phyloP scores from a whole-genome alignment of 2,888 invertebrate species.

The Aspidiotus rigidus region DNA sequence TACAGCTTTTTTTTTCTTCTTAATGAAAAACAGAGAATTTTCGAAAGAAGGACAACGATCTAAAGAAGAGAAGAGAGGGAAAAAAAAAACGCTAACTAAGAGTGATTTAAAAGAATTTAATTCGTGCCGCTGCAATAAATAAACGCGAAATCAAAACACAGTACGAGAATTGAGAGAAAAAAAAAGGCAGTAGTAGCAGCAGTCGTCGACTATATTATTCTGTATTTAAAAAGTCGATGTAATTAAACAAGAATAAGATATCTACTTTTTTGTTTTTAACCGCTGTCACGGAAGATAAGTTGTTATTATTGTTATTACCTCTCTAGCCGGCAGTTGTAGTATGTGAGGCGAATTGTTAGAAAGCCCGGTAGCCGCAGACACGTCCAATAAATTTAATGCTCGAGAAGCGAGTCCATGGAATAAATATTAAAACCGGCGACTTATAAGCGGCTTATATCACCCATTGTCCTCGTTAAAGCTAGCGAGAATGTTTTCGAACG shows the following conservation, averaged over 20 bases:
- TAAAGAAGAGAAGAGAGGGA: neutral
- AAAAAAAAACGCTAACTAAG: constrained; percentile 7
- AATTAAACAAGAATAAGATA: constrained; percentile 33
- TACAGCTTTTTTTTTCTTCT: too few species aligned
- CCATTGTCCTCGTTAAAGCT: constrained; percentile 31
- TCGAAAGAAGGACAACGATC: neutral
- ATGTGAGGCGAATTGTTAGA: constrained; percentile 33
- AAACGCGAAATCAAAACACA: constrained; percentile 13
- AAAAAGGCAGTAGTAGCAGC: neutral
- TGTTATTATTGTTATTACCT: constrained; percentile 33
- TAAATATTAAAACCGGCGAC: constrained; percentile 29
- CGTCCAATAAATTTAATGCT: constrained; percentile 32
- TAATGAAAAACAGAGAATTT: too few species aligned
- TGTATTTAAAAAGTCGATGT: constrained; percentile 28
- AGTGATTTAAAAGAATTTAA: constrained; percentile 31
- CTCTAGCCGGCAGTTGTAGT: constrained; percentile 24
- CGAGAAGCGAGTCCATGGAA: constrained; percentile 21
- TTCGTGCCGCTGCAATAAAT: constrained; percentile 31
- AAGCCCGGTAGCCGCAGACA: constrained; percentile 32
- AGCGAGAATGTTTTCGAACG: constrained; percentile 27
- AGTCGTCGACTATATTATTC: neutral
- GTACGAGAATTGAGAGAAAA: constrained; percentile 7
- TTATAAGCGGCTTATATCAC: constrained; percentile 31
- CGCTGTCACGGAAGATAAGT: constrained; percentile 32
- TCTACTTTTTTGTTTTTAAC: constrained; percentile 32